phyloP scores from a whole-genome alignment of 1,140 invertebrate species.

The Episyrphus balteatus region DNA sequence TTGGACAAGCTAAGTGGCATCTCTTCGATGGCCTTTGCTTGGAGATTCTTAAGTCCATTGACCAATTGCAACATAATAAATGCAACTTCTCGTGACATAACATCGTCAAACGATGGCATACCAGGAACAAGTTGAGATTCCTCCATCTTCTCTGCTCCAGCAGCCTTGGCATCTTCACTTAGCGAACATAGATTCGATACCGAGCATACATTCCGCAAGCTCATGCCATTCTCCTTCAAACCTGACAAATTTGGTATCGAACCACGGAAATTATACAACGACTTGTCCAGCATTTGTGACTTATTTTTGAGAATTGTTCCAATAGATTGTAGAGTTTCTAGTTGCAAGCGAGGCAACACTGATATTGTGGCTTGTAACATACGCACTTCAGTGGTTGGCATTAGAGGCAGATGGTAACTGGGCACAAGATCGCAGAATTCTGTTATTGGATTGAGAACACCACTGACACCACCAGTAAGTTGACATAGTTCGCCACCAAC shows the following conservation, averaged over 20 bases:
- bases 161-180: conserved; percentile 18
- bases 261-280: conserved; percentile 32
- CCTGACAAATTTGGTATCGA: conserved; percentile 30
- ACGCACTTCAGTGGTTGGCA: conserved; percentile 36
- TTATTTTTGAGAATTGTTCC: conserved; percentile 43
- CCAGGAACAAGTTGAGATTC: conserved; percentile 7
- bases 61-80: conserved; percentile 71
- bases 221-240: conserved; percentile 1
- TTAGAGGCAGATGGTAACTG: conserved; percentile 43
- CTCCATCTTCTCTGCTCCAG: conserved; percentile 18
- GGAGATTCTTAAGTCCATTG: conserved; percentile 68
- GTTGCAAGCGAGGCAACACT: conserved; percentile 54
- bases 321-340: conserved; percentile 57
- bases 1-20: conserved; percentile 51
- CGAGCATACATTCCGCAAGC: conserved; percentile 27
- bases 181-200: conserved; percentile 31
- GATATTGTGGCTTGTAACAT: conserved; percentile 62
- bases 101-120: conserved; percentile 34
- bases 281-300: conserved; percentile 36
- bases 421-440: conserved; percentile 68
- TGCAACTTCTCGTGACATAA: conserved; percentile 42
- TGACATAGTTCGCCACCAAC: conserved; percentile 36
- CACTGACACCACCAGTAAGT: conserved; percentile 29
- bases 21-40: conserved; percentile 71
- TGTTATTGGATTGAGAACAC: conserved; percentile 54